Evolutionary conservation across 2,888 invertebrate species (phyloP).

Genomic region (Eupsilia transversa): DNA sequence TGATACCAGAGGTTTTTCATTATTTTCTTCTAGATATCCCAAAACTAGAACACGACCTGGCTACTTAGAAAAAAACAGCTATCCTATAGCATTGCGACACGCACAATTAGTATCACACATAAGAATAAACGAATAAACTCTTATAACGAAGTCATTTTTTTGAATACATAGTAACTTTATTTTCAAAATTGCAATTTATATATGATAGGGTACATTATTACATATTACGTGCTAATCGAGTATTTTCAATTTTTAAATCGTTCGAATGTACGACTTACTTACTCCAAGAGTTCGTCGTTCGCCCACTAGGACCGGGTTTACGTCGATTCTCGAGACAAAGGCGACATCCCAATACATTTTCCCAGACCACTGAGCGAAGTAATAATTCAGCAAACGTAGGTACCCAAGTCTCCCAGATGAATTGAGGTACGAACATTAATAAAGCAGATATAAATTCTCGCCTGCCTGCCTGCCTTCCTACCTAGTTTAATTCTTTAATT

Average conservation of each 20-base stretch:
- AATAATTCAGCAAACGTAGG: constrained; percentile 54
- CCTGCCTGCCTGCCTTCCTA: constrained; percentile 21
- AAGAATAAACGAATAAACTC: not conserved
- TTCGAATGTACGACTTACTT: too few relatives aligned
- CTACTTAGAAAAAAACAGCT: not conserved
- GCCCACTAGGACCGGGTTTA: not conserved
- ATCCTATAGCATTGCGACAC: not conserved
- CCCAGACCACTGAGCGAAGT: constrained; percentile 30
- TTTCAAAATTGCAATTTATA: too few relatives aligned
- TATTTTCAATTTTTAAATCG: not conserved
- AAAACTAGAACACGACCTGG: not conserved
- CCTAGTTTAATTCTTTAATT: constrained; percentile 50
- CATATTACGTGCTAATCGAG: not conserved
- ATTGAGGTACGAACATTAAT: constrained; percentile 59
- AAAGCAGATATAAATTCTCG: constrained; percentile 53
- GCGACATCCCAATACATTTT: constrained; percentile 46
- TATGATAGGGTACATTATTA: too few relatives aligned
- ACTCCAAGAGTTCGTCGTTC: not conserved
- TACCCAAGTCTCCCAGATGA: constrained; percentile 18
- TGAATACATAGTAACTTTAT: too few relatives aligned
- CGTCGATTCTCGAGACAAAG: constrained; percentile 16
- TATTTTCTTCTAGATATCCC: not conserved
- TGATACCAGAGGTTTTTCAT: not conserved
- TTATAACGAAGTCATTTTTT: too few relatives aligned
- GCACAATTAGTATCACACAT: not conserved